Evolutionary conservation across 1,140 invertebrate genomes (phyloP), one percentile per base, ranked within the genome.

Genomic region (Procambarus clarkii): DNA sequence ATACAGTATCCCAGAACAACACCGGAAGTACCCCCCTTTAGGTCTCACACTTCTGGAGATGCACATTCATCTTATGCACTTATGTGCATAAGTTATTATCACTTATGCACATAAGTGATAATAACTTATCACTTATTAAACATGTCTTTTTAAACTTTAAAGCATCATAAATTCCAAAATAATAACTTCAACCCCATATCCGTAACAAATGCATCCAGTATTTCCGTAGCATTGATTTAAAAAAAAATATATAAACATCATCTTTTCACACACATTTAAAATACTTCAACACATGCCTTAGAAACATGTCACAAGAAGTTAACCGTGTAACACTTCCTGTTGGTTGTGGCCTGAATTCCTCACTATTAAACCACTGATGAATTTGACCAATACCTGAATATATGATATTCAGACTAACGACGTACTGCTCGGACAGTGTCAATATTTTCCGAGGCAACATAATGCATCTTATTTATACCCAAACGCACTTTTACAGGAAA

Each of bases 361-460:
- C 64, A 18, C 3, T 34, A 9, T n/a, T 74, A 74, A 3, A 34
- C 69, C 69, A 74, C 69, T 74, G 69, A 74, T 34, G 69, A 74
- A n/a, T 34, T 78, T 82, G 46, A 82, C 21, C 64, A 79, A 71
- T 64, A 80, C 24, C 78, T 88, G 78, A 82, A 88, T 88, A 88
- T 88, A 74, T 88, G 45, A 88, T 82, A 88, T 82, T 48, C 87
- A 88, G 79, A 34, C 13, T 74, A 69, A 85, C 11, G n/a, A 34
- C 7, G n/a, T n/a, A 46, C 45, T 45, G 5, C 45, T 60, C 76
- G 46, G 34, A 34, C 34, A 34, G 34, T 69, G 18, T 64, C n/a
- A 69, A 69, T 18, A 46, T 44, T 45, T 46, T 34, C 44, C 15
- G 69, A 48, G 44, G 13, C 11, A 74, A 24, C 46, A 21, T 48